Evolutionary conservation across 2,113 vertebrate species (phyloP).

Genomic region (Malurus melanocephalus): DNA sequence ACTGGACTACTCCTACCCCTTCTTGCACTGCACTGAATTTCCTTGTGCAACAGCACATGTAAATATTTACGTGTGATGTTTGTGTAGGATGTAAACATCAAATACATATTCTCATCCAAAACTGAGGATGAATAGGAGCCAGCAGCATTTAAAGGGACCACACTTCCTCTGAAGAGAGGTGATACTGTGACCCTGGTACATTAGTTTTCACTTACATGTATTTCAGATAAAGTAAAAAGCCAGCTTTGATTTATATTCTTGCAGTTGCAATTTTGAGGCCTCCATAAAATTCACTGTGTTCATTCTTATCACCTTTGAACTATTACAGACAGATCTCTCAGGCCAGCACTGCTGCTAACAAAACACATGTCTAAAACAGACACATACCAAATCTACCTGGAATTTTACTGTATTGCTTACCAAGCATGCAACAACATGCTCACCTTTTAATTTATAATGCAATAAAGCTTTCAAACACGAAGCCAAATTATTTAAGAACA

Average conservation of each 20-base stretch:
- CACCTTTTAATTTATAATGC: slow-evolving; percentile 39
- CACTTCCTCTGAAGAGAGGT: rapidly evolving
- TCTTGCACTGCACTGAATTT: background rate
- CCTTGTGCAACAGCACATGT: background rate
- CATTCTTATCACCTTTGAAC: background rate
- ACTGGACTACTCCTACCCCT: background rate
- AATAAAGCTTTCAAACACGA: slow-evolving; percentile 30
- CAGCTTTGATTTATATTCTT: background rate
- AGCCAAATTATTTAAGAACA: slow-evolving; percentile 52
- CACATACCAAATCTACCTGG: slow-evolving; percentile 18
- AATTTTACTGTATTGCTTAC: slow-evolving; percentile 22
- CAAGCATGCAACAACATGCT: slow-evolving; percentile 32
- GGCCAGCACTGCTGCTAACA: background rate
- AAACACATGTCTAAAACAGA: slow-evolving; percentile 10
- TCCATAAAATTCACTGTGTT: background rate
- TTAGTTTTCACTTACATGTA: background rate
- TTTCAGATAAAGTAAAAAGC: background rate
- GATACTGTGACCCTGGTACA: background rate
- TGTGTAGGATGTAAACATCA: background rate
- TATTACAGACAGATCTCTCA: background rate
- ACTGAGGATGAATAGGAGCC: background rate
- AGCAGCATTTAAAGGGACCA: background rate
- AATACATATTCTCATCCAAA: background rate
- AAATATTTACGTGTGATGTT: background rate
- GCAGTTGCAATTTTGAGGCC: background rate